Base-by-base conservation (phyloP, 2,888 invertebrate genomes). In the Cybosia mesomella region DNA sequence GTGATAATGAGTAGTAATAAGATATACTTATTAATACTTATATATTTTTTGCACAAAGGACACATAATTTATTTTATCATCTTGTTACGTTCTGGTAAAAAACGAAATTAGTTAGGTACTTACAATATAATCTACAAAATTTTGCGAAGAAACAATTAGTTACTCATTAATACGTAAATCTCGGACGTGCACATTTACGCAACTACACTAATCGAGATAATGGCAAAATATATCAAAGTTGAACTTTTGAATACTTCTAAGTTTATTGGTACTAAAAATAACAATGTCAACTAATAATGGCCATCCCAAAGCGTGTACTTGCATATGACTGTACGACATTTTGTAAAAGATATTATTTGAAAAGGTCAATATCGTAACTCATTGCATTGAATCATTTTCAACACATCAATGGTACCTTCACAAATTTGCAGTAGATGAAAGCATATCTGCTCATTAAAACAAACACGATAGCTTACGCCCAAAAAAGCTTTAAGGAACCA, bases 311-410 rank as follows among this genome's bases (percentile, higher is more conserved):
- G 22, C 24, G 8, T 36, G 18, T 22, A 55, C 34, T 36, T 55
- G 21, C 8, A n/a, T 64, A 34, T 2, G 34, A 32, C 24, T 39
- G 43, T 61, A 43, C 57, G 55, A 66, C 67, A 73, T 69, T 70
- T 69, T 18, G 28, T 59, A 65, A 49, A 70, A 65, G 68, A 72
- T 68, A 74, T 69, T 74, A 63, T 75, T 67, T 67, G 61, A 54
- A 72, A 73, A 79, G 74, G 72, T 71, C 64, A 57, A 43, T 70
- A 62, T 65, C 80, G 81, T 83, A 84, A 70, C 49, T 65, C 58
- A 73, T 74, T 80, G 34, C 59, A 69, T 73, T 72, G 67, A 67
- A 63, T 73, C 49, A 60, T 70, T 75, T 77, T 76, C 70, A 66
- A 71, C 68, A 65, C 34, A 54, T 11, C 28, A 28, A 28, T 28